Conservation (phyloP, 53 echinoderm and acorn worm species). For the Antedon mediterranea region DNA sequence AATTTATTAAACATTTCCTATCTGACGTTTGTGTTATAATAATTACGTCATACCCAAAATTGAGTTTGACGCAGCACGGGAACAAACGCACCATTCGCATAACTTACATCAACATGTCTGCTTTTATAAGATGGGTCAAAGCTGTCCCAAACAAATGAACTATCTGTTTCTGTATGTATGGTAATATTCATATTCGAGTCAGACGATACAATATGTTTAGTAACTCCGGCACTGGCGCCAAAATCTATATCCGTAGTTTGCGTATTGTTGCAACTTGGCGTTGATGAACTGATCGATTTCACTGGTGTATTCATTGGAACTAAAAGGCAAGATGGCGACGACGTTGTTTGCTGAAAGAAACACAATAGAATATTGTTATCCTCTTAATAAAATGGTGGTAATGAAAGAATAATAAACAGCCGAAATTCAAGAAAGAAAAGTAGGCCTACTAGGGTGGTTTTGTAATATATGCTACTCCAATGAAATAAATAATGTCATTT, state of each 20-base stretch:
- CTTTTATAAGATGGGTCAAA: constrained; percentile 55
- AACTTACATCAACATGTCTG: constrained; percentile 23
- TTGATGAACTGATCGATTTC: constrained; percentile 28
- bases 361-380: not conserved
- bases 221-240: constrained; percentile 84
- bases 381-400: too few species aligned
- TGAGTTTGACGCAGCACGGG: constrained; percentile 51
- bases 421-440: too few species aligned
- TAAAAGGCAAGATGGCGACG: constrained; percentile 42
- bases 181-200: constrained; percentile 46
- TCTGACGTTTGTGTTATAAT: too few species aligned
- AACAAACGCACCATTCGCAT: constrained; percentile 59
- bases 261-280: constrained; percentile 3
- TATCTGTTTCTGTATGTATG: constrained; percentile 28
- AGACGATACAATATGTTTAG: constrained; percentile 68
- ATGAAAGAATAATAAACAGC: too few species aligned
- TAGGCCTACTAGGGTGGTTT: too few species aligned
- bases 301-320: constrained; percentile 82
- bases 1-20: too few species aligned
- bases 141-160: constrained; percentile 78
- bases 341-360: constrained; percentile 7
- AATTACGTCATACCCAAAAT: constrained; percentile 84
- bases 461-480: too few species aligned
- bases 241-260: constrained; percentile 53
- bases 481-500: too few species aligned